Base-by-base conservation (phyloP, 2,888 invertebrate genomes). In the Agrochola macilenta region DNA sequence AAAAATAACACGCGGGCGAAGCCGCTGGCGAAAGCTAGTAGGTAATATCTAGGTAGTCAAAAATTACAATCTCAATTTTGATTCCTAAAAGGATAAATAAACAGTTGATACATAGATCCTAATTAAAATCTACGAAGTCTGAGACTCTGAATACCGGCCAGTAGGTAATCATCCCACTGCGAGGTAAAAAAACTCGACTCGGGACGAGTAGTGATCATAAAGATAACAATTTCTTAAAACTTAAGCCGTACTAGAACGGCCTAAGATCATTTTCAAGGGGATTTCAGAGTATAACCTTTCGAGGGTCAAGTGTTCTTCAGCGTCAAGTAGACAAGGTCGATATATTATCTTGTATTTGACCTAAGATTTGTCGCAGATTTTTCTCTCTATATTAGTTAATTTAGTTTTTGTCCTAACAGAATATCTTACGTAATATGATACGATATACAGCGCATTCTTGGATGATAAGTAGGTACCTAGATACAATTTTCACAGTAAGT, bases 191-290 rank as follows among this genome's bases (percentile, higher is more conserved):
- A 52, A n/a, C 64, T 43, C 49, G 30, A 52, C 39, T 11, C 14
- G 30, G 2, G 17, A n/a, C 43, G 23, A 66, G 14, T 46, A 26
- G 5, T 26, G 43, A 58, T 78, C 57, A 26, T 74, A 65, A 64
- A 76, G 43, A 82, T 68, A 79, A 68, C 5, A 57, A n/a, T 26
- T 23, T 69, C 57, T 68, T 43, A 1, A 65, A 39, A 39, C 68
- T 57, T 60, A n/a, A 66, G 54, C 20, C 49, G 12, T 26, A 17
- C 26, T 35, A 26, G 30, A 35, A 26, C 52, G 23, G 58, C n/a
- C 26, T 23, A 26, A 54, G 78, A 60, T 26, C 54, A 23, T 61
- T 65, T 65, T 64, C 83, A 80, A 81, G 69, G 69, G 69, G 64
- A 52, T 76, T 58, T 54, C 52, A 64, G 52, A 30, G 30, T 2